Evolutionary conservation across 2,888 invertebrate species (phyloP), one percentile per base, ranked within the genome.

Genomic region (Syrphus vitripennis): DNA sequence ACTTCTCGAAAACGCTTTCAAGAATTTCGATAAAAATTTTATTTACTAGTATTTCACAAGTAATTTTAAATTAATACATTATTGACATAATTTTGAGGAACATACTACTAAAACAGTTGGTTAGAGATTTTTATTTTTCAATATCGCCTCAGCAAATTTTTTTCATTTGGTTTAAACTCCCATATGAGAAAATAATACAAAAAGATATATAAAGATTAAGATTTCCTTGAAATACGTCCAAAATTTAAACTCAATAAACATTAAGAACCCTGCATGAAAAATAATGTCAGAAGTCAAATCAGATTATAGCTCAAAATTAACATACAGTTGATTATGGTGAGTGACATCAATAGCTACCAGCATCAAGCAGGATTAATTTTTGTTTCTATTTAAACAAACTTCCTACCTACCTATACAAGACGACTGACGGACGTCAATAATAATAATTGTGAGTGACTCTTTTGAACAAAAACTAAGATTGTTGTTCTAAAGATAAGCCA

Each of bases 391-490:
- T 3, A 29, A 16, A 31, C 3, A 5, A 19, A 31, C 29, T n/a
- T n/a, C n/a, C n/a, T n/a, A n/a, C n/a, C n/a, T n/a, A n/a, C n/a
- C n/a, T 26, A 34, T 16, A 16, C n/a, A 9, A 16, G 2, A 31
- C 31, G 55, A n/a, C n/a, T 37, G 63, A 21, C 55, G 48, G 55
- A 37, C 55, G 7, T 16, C 4, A 48, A 10, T 48, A 12, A 10
- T 53, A 9, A 16, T 12, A 16, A 29, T 29, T 3, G 31, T 55
- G 14, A 42, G n/a, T 10, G 19, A n/a, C n/a, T 45, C 9, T n/a
- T 63, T 78, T 65, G 19, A 70, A 53, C 16, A 53, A 61, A n/a
- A 78, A 78, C 19, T 34, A 45, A 80, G 79, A 80, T 80, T 37
- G 59, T 59, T 50, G 40, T 31, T 19, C 7, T 31, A 19, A n/a